Percentiles rank a stretch among this genome's conserved stretches.
Evolutionary conservation across 2,888 invertebrate genomes (phyloP).

Genomic region (Seira ritae): DNA sequence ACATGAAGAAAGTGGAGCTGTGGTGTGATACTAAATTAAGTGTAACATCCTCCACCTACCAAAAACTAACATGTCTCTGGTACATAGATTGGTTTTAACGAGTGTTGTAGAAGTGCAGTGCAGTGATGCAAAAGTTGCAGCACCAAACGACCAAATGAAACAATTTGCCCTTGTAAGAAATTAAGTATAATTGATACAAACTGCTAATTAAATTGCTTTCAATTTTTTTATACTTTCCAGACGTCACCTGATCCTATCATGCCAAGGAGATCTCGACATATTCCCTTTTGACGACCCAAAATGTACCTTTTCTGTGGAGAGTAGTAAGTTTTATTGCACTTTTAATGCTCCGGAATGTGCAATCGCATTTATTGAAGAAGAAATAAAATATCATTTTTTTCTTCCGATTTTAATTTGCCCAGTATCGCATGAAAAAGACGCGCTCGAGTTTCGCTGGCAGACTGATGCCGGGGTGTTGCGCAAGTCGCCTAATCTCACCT

Average conservation of each 20-base stretch:
- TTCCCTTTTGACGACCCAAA: constrained; percentile 97
- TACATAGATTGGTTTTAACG: too few relatives aligned
- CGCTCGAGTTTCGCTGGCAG: constrained; percentile 94
- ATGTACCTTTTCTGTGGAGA: constrained; percentile 97
- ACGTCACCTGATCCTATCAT: constrained; percentile 93
- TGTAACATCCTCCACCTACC: too few relatives aligned
- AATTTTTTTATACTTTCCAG: constrained; percentile 75
- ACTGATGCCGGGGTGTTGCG: constrained; percentile 91
- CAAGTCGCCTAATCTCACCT: constrained; percentile 91
- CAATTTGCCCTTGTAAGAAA: too few relatives aligned
- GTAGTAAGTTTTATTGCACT: constrained; percentile 83
- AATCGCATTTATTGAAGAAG: too few relatives aligned
- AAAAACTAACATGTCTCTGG: too few relatives aligned
- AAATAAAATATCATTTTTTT: too few relatives aligned
- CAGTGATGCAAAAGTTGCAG: too few relatives aligned
- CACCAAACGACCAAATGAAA: too few relatives aligned
- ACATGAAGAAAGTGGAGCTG: background rate
- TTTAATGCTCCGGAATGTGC: background rate
- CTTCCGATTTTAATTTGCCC: constrained; percentile 72
- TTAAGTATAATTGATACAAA: too few relatives aligned
- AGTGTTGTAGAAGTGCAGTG: too few relatives aligned
- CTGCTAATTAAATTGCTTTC: too few relatives aligned
- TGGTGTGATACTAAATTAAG: background rate
- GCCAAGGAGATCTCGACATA: constrained; percentile 94
- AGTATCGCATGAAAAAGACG: constrained; percentile 95